Conservation (phyloP, 2,797 vertebrate species). For the Scyliorhinus canicula region DNA sequence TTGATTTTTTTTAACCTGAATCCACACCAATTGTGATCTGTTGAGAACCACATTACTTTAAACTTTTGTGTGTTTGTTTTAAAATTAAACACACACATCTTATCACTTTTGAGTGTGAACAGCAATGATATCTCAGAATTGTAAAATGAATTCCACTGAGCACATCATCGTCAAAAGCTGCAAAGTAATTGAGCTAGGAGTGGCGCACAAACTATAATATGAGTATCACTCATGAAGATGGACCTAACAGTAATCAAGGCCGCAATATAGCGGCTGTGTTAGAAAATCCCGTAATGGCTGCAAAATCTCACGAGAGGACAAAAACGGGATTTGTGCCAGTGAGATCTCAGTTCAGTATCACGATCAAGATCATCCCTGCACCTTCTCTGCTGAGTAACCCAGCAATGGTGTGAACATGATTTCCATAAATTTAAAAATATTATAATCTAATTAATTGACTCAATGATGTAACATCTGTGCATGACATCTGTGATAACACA, state of each 20-base stretch:
- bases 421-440: too few species aligned
- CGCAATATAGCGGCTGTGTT: too few species aligned
- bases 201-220: not conserved
- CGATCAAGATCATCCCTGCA: too few species aligned
- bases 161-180: not conserved
- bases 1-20: not conserved
- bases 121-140: not conserved
- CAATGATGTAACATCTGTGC: too few species aligned
- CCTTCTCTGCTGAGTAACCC: too few species aligned
- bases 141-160: not conserved
- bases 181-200: not conserved
- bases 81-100: not conserved
- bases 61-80: not conserved
- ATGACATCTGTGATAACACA: too few species aligned
- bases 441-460: too few species aligned
- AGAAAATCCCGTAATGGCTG: too few species aligned
- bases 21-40: not conserved
- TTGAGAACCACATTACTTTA: not conserved
- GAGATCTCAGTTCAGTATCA: too few species aligned
- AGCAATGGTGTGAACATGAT: too few species aligned
- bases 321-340: too few species aligned
- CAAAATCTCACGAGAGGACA: too few species aligned
- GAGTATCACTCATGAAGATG: not conserved
- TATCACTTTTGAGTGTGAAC: not conserved
- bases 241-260: not conserved